Evolutionary conservation across 1,140 invertebrate genomes (phyloP).

Genomic region (Trichogramma pretiosum): DNA sequence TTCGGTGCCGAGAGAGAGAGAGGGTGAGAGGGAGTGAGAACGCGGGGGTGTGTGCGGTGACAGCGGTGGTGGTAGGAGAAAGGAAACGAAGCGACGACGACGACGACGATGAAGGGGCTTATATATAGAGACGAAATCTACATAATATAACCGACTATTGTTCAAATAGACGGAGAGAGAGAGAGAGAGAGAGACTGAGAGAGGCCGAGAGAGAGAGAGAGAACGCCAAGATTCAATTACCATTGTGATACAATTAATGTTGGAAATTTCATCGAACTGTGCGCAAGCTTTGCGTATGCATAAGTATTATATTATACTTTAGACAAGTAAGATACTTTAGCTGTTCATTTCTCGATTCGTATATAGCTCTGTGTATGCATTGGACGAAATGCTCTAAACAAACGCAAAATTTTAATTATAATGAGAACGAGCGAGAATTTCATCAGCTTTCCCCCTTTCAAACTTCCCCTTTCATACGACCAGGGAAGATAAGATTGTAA

Average conservation of each 20-base stretch:
- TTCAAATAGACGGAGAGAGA: constrained; percentile 48
- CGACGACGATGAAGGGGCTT: constrained; percentile 39
- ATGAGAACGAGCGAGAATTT: too few species aligned
- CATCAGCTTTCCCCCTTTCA: too few species aligned
- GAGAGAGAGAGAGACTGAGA: too few species aligned
- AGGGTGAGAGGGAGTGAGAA: too few species aligned
- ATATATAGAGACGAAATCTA: too few species aligned
- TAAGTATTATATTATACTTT: constrained; percentile 46
- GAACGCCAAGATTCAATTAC: constrained; percentile 48
- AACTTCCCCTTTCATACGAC: too few species aligned
- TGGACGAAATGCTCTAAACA: too few species aligned
- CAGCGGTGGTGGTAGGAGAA: constrained; percentile 19
- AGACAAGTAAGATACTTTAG: constrained; percentile 28
- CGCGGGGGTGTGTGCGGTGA: not conserved
- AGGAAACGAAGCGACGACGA: constrained; percentile 28
- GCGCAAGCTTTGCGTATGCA: constrained; percentile 45
- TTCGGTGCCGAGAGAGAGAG: not conserved
- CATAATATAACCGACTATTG: constrained; percentile 50
- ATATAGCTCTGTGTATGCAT: too few species aligned
- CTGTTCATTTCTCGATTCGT: too few species aligned
- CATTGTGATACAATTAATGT: constrained; percentile 49
- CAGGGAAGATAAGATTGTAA: too few species aligned
- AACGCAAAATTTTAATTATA: too few species aligned
- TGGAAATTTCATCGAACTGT: constrained; percentile 49
- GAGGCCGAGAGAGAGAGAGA: too few species aligned